Base-by-base conservation (phyloP, 2,797 vertebrate species). In the Lycodopsis pacificus region DNA sequence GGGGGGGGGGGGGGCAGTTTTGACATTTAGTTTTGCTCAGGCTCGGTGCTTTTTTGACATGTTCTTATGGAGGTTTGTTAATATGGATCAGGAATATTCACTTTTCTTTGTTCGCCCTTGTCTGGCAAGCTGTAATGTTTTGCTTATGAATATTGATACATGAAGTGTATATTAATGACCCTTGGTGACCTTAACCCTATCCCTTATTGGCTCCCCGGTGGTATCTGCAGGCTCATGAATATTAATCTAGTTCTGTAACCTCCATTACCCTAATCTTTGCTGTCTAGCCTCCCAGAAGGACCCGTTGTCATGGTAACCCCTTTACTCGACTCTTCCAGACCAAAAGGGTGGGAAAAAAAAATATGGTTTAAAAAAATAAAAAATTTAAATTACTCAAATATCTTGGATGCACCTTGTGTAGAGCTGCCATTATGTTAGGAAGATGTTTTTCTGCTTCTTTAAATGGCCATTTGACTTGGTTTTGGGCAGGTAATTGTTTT, bases 261-360 rank as follows among this genome's bases (percentile, higher is more conserved):
- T 96, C 95, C 95, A 96, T 96, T 96, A 96, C 95, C 95, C 95
- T 96, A 96, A 96, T 96, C 95, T 96, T 95, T 95, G 94, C 95
- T 94, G 95, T 95, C 95, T 96, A 95, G 95, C 95, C 95, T 95
- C 94, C 94, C 95, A 92, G 94, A 95, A 95, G 95, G 94, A 94
- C 93, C 90, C 85, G 95, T 96, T 92, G 92, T 95, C 95, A 96
- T 96, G 95, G 95, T 94, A 95, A 96, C 95, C 93, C 84, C 83
- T 94, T 95, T 94, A 95, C 95, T 91, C 94, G 92, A 87, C 93
- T 95, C 92, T 91, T 95, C 87, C 90, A 94, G 94, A 94, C 92
- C 91, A 92, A 34, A 34, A 93, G 90, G 90, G 91, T 95, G 94
- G 92, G 90, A 94, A 93, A 54, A 93, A 92, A 92, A 34, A 94